Evolutionary conservation across 2,797 vertebrate genomes (phyloP).

Genomic region (Centropyge bicolor): DNA sequence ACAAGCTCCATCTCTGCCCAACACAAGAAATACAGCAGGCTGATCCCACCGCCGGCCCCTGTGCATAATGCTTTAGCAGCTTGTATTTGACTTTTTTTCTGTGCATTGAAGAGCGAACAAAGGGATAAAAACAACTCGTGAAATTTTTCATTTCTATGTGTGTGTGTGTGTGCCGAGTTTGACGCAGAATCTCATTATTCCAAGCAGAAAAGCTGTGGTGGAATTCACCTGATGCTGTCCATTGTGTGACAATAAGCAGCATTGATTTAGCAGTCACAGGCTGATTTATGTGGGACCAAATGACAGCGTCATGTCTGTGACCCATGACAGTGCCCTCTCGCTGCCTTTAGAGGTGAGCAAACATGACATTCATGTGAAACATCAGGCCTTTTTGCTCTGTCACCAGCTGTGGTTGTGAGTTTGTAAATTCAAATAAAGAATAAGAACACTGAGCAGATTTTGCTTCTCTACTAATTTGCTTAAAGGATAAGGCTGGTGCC

Average conservation of each 20-base stretch:
- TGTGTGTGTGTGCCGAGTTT: not conserved
- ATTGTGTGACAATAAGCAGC: slow-evolving; percentile 75
- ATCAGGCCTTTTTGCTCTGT: not conserved
- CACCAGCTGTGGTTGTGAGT: not conserved
- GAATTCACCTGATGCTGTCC: slow-evolving; percentile 62
- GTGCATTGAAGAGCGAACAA: slow-evolving; percentile 8
- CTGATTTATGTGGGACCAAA: slow-evolving; percentile 71
- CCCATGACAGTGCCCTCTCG: slow-evolving; percentile 39
- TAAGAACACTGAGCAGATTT: not conserved
- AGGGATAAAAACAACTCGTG: not conserved
- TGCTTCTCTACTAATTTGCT: not conserved
- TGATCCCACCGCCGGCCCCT: slow-evolving; percentile 15
- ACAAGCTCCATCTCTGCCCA: slow-evolving; percentile 21
- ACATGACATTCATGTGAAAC: slow-evolving; percentile 10
- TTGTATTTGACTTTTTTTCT: not conserved
- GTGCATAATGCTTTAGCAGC: slow-evolving; percentile 7
- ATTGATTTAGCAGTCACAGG: slow-evolving; percentile 77
- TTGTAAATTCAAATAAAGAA: not conserved
- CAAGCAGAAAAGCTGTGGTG: slow-evolving; percentile 41
- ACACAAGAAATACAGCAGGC: slow-evolving; percentile 28
- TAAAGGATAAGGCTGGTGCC: not conserved
- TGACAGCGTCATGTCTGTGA: slow-evolving; percentile 48
- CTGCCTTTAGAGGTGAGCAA: slow-evolving; percentile 50
- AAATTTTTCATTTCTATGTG: not conserved
- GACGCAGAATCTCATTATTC: slow-evolving; percentile 35